Base-by-base conservation (phyloP, 2,797 vertebrate species). In the Rallus crepitans region DNA sequence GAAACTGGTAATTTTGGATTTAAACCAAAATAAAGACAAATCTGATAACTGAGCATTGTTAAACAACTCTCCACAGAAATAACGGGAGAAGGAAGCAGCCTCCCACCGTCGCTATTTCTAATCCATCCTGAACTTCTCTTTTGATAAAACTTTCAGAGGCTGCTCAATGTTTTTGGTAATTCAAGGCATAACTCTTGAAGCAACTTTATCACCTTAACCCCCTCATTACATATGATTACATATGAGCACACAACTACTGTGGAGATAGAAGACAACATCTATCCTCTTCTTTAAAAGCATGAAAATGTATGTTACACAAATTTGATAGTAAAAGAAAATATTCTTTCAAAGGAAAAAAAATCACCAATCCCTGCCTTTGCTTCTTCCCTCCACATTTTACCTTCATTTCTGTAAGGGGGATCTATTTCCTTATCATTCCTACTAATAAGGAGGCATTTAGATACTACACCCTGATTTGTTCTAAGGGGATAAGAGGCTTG, bases 51-150 rank as follows among this genome's bases (percentile, higher is more conserved):
- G 39, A 2, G 4, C 21, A 47, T 75, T 18, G 1, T 75, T 50
- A 64, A 82, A 66, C 18, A 80, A 17, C 19, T 69, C 24, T 79
- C 42, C 12, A 2, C 20, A 83, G 45, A 90, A 75, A 91, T 60
- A 84, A 61, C 0, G 3, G 40, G 63, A 69, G 77, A 61, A 30
- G 20, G 50, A 82, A 77, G 9, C 31, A 88, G 56, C 35, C 8
- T 90, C 19, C 64, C 18, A n/a, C 11, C 2, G 2, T 6, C 0
- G 0, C 19, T 69, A 19, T 27, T 86, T 78, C 73, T 55, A 59
- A 65, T 37, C n/a, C 9, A 3, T 31, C 28, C 10, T 9, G 5
- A 17, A 47, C 48, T 57, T 71, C 33, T 27, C 86, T 35, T 21
- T 1, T 63, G 42, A 69, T 40, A 78, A 91, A 94, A 60, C 13